Evolutionary conservation across 2,113 vertebrate species (phyloP).

Genomic region (Amphilophus citrinellus): DNA sequence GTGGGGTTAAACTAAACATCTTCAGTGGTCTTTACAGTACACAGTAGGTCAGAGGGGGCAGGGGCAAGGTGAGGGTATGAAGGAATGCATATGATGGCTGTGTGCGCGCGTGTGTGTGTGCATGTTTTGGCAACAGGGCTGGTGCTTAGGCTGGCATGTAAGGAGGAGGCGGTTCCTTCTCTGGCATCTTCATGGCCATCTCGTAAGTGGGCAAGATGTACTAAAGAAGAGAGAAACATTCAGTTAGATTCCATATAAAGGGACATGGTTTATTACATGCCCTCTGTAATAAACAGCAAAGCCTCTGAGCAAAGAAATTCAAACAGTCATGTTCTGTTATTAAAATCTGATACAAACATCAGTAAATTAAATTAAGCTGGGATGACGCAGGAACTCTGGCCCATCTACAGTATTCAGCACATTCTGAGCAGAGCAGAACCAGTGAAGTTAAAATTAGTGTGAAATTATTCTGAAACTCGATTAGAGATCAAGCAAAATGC

Average conservation of each 20-base stretch:
- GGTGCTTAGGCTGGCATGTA: conserved; percentile 84
- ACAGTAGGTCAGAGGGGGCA: conserved; percentile 13
- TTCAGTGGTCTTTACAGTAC: conserved; percentile 54
- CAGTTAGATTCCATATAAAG: background rate
- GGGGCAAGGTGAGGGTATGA: conserved; percentile 41
- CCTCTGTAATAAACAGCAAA: background rate
- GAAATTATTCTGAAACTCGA: background rate
- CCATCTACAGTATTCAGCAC: background rate
- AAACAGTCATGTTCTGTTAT: background rate
- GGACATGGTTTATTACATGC: too few species aligned
- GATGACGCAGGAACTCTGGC: background rate
- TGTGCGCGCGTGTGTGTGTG: conserved; percentile 11
- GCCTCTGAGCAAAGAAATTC: background rate
- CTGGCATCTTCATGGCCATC: conserved; percentile 99
- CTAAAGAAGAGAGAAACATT: conserved; percentile 71
- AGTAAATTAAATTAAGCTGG: background rate
- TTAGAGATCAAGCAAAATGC: background rate
- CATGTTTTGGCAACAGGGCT: conserved; percentile 60
- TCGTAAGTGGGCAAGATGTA: conserved; percentile 97
- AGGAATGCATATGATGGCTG: conserved; percentile 65
- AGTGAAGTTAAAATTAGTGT: background rate
- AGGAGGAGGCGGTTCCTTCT: conserved; percentile 92
- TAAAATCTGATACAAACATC: background rate
- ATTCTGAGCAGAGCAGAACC: background rate
- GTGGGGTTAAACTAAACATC: conserved; percentile 25